These are phyloP conservation scores for Hedya salicella DNA, from an alignment of 2,888 invertebrate genomes.

Conservation along the genomic window DNA sequence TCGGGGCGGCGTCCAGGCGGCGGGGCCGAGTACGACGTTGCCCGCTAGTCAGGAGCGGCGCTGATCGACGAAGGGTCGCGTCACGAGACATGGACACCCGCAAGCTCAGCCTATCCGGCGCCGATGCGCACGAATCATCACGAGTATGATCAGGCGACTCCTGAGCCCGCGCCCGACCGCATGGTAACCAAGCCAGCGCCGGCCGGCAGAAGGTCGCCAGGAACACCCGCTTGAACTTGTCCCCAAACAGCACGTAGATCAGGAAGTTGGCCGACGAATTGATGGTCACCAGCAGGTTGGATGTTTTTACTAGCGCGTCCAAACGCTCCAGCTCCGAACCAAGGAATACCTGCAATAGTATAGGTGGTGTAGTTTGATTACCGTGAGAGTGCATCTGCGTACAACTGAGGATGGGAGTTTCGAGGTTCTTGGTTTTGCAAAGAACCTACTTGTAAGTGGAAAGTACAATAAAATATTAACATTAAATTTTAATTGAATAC, in stretches of 20 bases:
- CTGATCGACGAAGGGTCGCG: slow-evolving; percentile 72
- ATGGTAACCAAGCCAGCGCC: slow-evolving; percentile 74
- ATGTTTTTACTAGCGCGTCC: slow-evolving; percentile 90
- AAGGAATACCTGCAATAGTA: slow-evolving; percentile 87
- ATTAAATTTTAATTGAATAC: too few species aligned
- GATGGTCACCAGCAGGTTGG: slow-evolving; percentile 97
- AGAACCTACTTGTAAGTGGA: too few species aligned
- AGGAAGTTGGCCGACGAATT: slow-evolving; percentile 99
- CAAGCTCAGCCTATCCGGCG: slow-evolving; percentile 90
- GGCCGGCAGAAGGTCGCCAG: slow-evolving; percentile 89
- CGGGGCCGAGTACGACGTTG: slow-evolving; percentile 48
- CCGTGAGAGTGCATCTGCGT: too few species aligned
- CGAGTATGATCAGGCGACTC: slow-evolving; percentile 89
- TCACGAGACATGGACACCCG: slow-evolving; percentile 76
- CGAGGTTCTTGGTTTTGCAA: too few species aligned
- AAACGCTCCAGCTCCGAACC: slow-evolving; percentile 72
- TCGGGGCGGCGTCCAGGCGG: slow-evolving; percentile 59
- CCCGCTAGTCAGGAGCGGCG: slow-evolving; percentile 49
- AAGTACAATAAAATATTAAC: too few species aligned
- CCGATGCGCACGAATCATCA: slow-evolving; percentile 93
- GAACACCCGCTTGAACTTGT: slow-evolving; percentile 96
- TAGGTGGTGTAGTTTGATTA: too few species aligned
- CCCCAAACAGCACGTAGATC: slow-evolving; percentile 98
- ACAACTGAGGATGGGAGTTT: too few species aligned
- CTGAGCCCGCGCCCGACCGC: slow-evolving; percentile 67